Conservation (phyloP, 2,888 invertebrate genomes). For the Electrophaes corylata region DNA sequence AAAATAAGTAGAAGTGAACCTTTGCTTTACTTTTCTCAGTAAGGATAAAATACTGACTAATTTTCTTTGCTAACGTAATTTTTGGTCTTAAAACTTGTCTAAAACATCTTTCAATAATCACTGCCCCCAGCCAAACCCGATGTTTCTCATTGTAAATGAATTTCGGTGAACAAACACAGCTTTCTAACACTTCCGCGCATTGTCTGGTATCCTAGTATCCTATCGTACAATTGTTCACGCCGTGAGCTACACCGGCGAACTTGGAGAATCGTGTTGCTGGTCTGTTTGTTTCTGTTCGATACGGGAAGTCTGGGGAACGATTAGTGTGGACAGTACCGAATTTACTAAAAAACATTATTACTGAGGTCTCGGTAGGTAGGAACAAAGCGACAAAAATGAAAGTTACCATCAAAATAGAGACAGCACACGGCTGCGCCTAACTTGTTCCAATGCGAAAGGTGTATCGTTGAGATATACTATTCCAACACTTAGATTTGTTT, state of each 20-base stretch:
- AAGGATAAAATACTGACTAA: too few relatives aligned
- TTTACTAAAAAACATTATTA: background rate
- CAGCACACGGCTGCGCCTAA: too few relatives aligned
- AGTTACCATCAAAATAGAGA: too few relatives aligned
- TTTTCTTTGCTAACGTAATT: too few relatives aligned
- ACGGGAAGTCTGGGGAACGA: conserved; percentile 61
- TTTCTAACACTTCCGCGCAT: conserved; percentile 67
- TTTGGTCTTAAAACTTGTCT: background rate
- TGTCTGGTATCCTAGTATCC: conserved; percentile 46
- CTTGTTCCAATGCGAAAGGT: too few relatives aligned
- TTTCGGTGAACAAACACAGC: conserved; percentile 37
- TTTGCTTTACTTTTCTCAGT: too few relatives aligned
- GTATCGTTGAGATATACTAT: too few relatives aligned
- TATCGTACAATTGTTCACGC: conserved; percentile 50
- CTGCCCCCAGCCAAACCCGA: conserved; percentile 8
- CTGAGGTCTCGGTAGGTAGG: too few relatives aligned
- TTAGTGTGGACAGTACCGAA: conserved; percentile 26
- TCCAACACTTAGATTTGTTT: too few relatives aligned
- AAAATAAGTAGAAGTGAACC: too few relatives aligned
- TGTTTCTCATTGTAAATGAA: conserved; percentile 23
- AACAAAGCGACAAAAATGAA: too few relatives aligned
- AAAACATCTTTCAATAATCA: background rate
- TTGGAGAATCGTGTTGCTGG: conserved; percentile 50
- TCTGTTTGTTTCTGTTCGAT: conserved; percentile 59
- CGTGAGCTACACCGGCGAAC: conserved; percentile 63